These are phyloP conservation scores for Coilia nasus DNA, from an alignment of 2,797 vertebrate genomes.

Conservation along the genomic window DNA sequence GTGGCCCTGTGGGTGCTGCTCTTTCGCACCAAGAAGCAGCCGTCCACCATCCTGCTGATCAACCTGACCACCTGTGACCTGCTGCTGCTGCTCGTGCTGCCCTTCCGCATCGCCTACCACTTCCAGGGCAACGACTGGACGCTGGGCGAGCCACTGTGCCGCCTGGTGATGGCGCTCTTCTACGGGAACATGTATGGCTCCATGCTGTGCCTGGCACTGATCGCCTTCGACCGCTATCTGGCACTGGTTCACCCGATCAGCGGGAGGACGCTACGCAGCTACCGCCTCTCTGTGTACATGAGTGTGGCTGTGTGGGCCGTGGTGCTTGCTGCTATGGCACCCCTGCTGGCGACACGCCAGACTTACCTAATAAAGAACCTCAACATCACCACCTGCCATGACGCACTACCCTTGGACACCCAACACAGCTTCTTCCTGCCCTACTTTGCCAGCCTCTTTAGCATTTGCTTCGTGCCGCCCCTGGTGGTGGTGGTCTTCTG, in stretches of 20 bases:
- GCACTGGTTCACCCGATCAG: constrained; percentile 85
- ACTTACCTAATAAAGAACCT: constrained; percentile 58
- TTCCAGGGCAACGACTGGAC: constrained; percentile 84
- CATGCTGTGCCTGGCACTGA: constrained; percentile 75
- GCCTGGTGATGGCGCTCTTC: constrained; percentile 75
- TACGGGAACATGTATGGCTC: constrained; percentile 90
- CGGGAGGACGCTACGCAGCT: constrained; percentile 71
- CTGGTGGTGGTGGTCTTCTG: constrained; percentile 74
- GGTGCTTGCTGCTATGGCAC: constrained; percentile 66
- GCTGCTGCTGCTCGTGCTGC: constrained; percentile 77
- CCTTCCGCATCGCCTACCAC: constrained; percentile 84
- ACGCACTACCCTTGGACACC: constrained; percentile 69
- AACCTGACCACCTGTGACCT: constrained; percentile 83
- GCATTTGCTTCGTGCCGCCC: constrained; percentile 78
- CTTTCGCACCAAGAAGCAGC: constrained; percentile 70
- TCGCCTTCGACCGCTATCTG: constrained; percentile 85
- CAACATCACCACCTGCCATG: constrained; percentile 77
- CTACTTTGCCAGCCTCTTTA: constrained; percentile 75
- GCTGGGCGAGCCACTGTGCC: constrained; percentile 83
- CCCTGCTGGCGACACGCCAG: constrained; percentile 75
- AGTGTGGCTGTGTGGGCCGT: constrained; percentile 69
- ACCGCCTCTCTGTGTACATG: constrained; percentile 58
- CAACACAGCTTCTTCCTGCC: constrained; percentile 73
- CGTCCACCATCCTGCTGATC: constrained; percentile 81
- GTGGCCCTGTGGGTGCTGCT: constrained; percentile 84